Conservation (phyloP, 92 coral and sea anemone genomes). For the Scolanthus callimorphus region DNA sequence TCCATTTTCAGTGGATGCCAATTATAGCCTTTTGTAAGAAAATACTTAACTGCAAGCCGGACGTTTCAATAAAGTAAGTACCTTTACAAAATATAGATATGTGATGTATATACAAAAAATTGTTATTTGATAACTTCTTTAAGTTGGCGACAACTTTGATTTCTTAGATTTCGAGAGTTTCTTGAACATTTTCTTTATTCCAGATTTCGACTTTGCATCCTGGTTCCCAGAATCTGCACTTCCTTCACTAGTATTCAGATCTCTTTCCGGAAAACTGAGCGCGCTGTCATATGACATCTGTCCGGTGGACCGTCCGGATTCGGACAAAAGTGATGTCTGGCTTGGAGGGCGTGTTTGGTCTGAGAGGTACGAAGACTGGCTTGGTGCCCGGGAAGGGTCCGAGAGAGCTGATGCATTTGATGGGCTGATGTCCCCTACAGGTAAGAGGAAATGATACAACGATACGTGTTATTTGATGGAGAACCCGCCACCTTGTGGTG, state of each 20-base stretch:
- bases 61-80: too few species aligned
- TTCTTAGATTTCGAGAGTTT: constrained; percentile 40
- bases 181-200: constrained; percentile 69
- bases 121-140: neutral
- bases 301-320: constrained; percentile 16
- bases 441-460: too few species aligned
- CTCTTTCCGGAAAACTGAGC: constrained; percentile 23
- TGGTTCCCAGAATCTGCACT: constrained; percentile 14
- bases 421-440: neutral
- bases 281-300: constrained; percentile 53
- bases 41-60: too few species aligned
- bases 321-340: constrained; percentile 1
- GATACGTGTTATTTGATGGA: too few species aligned
- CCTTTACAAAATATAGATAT: neutral
- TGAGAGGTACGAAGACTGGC: neutral
- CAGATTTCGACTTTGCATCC: constrained; percentile 33
- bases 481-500: too few species aligned
- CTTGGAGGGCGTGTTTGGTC: neutral
- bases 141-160: constrained; percentile 22
- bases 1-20: too few species aligned
- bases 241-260: constrained; percentile 21
- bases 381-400: neutral
- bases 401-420: neutral
- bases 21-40: too few species aligned
- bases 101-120: neutral